These are phyloP conservation scores for Lethrus apterus DNA, from an alignment of 1,140 invertebrate species.

Conservation along the genomic window DNA sequence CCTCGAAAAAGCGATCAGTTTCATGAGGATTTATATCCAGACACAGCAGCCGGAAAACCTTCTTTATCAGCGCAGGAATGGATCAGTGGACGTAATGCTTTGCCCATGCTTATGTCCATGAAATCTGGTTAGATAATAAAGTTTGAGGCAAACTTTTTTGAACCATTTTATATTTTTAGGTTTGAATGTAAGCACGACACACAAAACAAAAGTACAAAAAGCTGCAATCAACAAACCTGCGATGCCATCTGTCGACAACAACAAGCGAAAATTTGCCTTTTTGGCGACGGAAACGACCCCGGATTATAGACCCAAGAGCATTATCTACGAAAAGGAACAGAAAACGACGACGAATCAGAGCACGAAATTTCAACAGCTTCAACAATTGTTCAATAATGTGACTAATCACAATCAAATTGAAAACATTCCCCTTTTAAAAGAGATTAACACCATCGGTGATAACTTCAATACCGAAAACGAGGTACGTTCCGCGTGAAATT, in stretches of 20 bases:
- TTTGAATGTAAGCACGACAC: slow-evolving; percentile 51
- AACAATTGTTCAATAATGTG: slow-evolving; percentile 60
- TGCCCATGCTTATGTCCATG: slow-evolving; percentile 77
- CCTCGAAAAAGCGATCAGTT: slow-evolving; percentile 66
- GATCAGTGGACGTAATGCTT: slow-evolving; percentile 74
- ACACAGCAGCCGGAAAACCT: slow-evolving; percentile 76
- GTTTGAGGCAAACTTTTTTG: background rate
- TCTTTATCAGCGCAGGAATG: slow-evolving; percentile 82
- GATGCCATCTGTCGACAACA: slow-evolving; percentile 50
- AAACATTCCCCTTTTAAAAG: slow-evolving; percentile 48
- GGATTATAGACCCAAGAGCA: slow-evolving; percentile 63
- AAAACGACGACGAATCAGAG: slow-evolving; percentile 68
- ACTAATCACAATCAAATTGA: slow-evolving; percentile 32
- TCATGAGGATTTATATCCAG: slow-evolving; percentile 86
- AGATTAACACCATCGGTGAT: slow-evolving; percentile 45
- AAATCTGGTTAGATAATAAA: slow-evolving; percentile 54
- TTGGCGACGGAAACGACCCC: slow-evolving; percentile 73
- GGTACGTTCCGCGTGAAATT: slow-evolving; percentile 35
- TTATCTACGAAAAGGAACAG: slow-evolving; percentile 55
- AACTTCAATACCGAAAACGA: slow-evolving; percentile 51
- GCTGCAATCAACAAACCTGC: slow-evolving; percentile 39
- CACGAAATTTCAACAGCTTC: slow-evolving; percentile 68
- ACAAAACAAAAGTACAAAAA: slow-evolving; percentile 60
- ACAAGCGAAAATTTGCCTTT: slow-evolving; percentile 78
- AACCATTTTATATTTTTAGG: background rate